These are phyloP conservation scores for Indicator maculatus DNA, from an alignment of 2,113 vertebrate species.

Conservation along the genomic window DNA sequence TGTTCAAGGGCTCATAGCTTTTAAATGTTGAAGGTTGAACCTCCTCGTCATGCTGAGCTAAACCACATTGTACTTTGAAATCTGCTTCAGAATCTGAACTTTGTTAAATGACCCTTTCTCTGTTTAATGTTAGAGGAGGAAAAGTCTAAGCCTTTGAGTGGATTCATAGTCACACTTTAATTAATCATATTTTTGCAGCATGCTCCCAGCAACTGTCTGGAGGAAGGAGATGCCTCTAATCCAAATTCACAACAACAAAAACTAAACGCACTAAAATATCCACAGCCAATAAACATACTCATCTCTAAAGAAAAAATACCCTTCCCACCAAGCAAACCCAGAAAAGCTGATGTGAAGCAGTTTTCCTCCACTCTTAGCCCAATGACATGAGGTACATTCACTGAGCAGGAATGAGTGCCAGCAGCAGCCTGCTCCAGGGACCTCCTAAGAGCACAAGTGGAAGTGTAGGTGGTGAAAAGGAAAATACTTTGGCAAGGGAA, in stretches of 20 bases:
- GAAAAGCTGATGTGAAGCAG: not conserved
- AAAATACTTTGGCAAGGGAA: not conserved
- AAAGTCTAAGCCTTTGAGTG: constrained; percentile 11
- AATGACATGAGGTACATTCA: rapidly evolving
- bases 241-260: constrained; percentile 38
- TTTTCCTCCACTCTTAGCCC: not conserved
- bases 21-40: constrained; percentile 8
- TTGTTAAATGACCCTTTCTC: constrained; percentile 4
- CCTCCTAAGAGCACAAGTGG: rapidly evolving
- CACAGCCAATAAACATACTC: constrained; percentile 1
- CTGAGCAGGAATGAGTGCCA: not conserved
- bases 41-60: not conserved
- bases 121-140: not conserved
- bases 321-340: not conserved
- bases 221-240: constrained; percentile 36
- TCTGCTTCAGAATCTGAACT: constrained; percentile 2
- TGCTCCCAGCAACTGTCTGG: constrained; percentile 35
- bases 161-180: constrained; percentile 55
- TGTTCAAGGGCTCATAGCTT: not conserved
- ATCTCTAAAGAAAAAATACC: not conserved
- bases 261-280: not conserved
- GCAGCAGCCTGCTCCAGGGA: rapidly evolving
- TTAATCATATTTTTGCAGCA: constrained; percentile 49
- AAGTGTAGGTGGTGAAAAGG: not conserved
- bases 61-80: not conserved